A percentile compares a stretch with the other conserved stretches of the same genome.
phyloP scores from a whole-genome alignment of 2,797 vertebrate genomes.

The Bradypus variegatus region DNA sequence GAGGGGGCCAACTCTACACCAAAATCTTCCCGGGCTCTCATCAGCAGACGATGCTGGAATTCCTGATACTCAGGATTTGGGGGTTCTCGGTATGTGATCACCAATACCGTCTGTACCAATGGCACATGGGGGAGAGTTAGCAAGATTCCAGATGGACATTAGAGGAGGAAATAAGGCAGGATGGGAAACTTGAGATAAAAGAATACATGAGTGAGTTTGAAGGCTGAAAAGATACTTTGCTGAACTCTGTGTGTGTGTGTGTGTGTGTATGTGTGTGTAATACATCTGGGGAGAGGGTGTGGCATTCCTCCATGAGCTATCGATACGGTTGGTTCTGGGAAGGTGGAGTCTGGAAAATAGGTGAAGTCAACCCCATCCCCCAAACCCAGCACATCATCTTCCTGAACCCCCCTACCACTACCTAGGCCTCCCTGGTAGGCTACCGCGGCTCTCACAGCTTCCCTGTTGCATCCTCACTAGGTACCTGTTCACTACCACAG shows the following conservation, averaged over 20 bases:
- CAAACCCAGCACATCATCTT: background rate
- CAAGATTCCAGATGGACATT: background rate
- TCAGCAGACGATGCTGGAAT: constrained; percentile 88
- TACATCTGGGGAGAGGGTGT: background rate
- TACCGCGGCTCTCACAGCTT: background rate
- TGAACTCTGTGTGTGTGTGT: background rate
- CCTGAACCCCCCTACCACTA: background rate
- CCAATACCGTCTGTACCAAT: constrained; percentile 85
- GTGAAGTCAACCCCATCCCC: background rate
- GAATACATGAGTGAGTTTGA: background rate
- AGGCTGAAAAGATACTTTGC: background rate
- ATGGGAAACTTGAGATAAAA: background rate
- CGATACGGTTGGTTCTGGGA: background rate
- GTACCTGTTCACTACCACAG: background rate
- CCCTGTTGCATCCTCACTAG: background rate
- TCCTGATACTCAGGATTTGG: constrained; percentile 87
- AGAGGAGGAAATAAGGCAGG: background rate
- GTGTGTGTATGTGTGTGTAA: background rate
- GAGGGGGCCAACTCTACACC: constrained; percentile 87
- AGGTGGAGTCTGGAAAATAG: background rate
- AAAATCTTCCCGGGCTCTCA: constrained; percentile 84
- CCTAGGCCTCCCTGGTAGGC: background rate
- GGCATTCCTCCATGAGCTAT: background rate
- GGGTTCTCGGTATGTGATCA: constrained; percentile 92
- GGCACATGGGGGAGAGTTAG: background rate